These are phyloP conservation scores for Archocentrus centrarchus DNA, from an alignment of 2,113 vertebrate genomes.

Conservation along the genomic window DNA sequence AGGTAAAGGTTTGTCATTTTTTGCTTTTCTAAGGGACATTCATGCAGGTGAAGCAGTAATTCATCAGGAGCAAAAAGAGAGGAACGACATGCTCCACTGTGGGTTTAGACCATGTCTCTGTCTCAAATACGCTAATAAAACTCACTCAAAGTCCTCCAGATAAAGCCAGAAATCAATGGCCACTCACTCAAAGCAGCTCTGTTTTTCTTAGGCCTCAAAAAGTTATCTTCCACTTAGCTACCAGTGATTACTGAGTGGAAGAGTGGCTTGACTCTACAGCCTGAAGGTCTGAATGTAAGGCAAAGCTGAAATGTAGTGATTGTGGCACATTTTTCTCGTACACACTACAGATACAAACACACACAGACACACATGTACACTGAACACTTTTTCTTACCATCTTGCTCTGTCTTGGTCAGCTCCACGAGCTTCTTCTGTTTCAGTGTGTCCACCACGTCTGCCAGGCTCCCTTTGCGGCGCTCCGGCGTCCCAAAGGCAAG, in stretches of 20 bases:
- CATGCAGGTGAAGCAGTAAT: neutral
- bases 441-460: slow-evolving; percentile 96
- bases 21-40: neutral
- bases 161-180: neutral
- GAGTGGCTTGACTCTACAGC: neutral
- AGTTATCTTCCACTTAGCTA: neutral
- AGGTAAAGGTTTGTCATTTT: neutral
- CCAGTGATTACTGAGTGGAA: neutral
- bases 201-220: neutral
- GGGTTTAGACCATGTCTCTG: neutral
- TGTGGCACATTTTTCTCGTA: neutral
- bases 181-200: neutral
- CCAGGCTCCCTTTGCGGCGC: slow-evolving; percentile 95
- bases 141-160: neutral
- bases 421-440: slow-evolving; percentile 98
- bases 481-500: slow-evolving; percentile 92
- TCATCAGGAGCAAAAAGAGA: neutral
- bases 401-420: slow-evolving; percentile 95
- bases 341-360: neutral
- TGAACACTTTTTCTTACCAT: slow-evolving; percentile 81
- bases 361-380: neutral
- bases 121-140: neutral
- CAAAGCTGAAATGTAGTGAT: neutral
- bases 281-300: neutral
- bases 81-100: neutral